Conservation (phyloP, 2,113 vertebrate genomes). For the Ceratotherium simum region DNA sequence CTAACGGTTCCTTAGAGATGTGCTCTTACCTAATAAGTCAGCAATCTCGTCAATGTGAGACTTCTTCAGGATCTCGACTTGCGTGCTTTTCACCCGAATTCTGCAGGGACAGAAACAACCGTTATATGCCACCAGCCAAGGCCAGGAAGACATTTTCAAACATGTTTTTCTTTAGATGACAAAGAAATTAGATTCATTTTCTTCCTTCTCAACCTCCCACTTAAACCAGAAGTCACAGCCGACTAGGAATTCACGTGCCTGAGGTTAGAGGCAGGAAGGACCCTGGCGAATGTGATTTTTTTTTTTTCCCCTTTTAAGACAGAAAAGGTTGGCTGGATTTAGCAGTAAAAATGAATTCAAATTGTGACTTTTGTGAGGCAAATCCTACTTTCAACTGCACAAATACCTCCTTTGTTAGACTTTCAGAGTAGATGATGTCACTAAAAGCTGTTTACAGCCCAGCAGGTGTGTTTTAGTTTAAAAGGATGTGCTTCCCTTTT, state of each 20-base stretch:
- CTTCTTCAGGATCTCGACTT: constrained; percentile 28
- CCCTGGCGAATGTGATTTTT: background rate
- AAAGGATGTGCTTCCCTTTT: constrained; percentile 62
- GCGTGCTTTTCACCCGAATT: constrained; percentile 67
- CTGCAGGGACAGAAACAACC: constrained; percentile 69
- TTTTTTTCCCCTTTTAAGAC: constrained; percentile 36
- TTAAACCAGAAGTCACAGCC: constrained; percentile 29
- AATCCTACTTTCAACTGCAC: constrained; percentile 67
- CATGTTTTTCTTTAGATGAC: constrained; percentile 11
- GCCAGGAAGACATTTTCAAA: background rate
- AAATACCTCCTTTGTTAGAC: constrained; percentile 64
- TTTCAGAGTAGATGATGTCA: constrained; percentile 49
- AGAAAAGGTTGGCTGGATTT: constrained; percentile 58
- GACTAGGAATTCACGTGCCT: background rate
- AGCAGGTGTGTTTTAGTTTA: constrained; percentile 68
- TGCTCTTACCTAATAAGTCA: constrained; percentile 82
- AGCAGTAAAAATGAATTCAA: constrained; percentile 74
- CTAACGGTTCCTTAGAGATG: fast-evolving
- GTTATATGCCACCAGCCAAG: background rate
- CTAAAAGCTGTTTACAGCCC: constrained; percentile 76
- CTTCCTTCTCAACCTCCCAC: background rate
- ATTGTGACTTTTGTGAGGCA: constrained; percentile 69
- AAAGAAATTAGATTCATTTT: background rate
- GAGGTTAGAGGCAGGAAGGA: background rate
- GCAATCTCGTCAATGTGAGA: constrained; percentile 82